These are phyloP conservation scores for Deilephila elpenor DNA, from an alignment of 2,888 invertebrate genomes.

Conservation along the genomic window DNA sequence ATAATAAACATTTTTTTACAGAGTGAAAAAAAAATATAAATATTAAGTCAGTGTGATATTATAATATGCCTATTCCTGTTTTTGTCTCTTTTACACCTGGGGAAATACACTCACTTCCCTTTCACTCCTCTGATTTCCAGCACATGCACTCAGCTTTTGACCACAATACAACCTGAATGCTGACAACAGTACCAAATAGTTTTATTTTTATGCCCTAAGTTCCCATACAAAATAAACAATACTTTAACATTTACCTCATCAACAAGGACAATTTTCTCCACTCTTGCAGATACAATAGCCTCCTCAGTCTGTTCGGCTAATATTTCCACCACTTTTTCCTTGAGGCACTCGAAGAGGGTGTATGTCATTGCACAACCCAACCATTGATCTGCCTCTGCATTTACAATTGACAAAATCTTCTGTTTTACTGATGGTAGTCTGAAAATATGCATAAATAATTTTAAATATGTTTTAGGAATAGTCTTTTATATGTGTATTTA, in stretches of 20 bases:
- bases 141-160: no score
- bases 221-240: neutral
- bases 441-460: slow-evolving; percentile 37
- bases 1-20: neutral
- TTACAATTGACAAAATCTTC: slow-evolving; percentile 86
- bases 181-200: no score
- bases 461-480: neutral
- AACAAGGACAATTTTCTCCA: slow-evolving; percentile 84
- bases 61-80: neutral
- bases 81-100: no score
- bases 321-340: slow-evolving; percentile 91
- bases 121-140: no score
- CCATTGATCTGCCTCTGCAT: slow-evolving; percentile 91
- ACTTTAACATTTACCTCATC: slow-evolving; percentile 61
- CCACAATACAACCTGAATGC: no score
- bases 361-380: slow-evolving; percentile 97
- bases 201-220: no score
- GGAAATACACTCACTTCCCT: no score
- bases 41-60: neutral
- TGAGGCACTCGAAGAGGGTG: slow-evolving; percentile 95
- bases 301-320: slow-evolving; percentile 89
- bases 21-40: neutral
- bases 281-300: slow-evolving; percentile 67
- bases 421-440: slow-evolving; percentile 89
- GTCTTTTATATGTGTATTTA: no score